A percentile compares a stretch with the other conserved stretches of the same genome.
Conservation (phyloP, 2,888 invertebrate species). For the Agonopterix heracliana region DNA sequence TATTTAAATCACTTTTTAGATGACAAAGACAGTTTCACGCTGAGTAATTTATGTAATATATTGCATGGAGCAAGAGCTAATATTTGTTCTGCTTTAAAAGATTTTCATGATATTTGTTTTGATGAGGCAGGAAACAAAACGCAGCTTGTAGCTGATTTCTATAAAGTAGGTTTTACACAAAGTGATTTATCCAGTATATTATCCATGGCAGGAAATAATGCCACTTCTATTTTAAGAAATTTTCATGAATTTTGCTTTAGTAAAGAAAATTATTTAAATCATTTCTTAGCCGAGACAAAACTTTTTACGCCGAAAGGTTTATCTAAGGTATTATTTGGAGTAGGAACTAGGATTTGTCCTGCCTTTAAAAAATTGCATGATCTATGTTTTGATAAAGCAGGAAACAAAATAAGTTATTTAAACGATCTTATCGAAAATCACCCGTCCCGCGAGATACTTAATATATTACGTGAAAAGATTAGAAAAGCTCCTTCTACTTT, state of each 20-base stretch:
- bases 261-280: conserved; percentile 28
- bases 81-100: conserved; percentile 30
- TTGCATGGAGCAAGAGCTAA: conserved; percentile 28
- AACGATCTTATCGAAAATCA: conserved; percentile 25
- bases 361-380: conserved; percentile 24
- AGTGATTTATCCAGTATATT: conserved; percentile 30
- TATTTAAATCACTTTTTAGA: conserved; percentile 22
- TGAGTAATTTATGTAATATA: conserved; percentile 25
- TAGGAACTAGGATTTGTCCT: conserved; percentile 22
- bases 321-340: conserved; percentile 23
- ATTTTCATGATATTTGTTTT: conserved; percentile 30
- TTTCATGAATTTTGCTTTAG: conserved; percentile 31
- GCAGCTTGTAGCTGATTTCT: conserved; percentile 26
- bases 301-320: conserved; percentile 29
- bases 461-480: conserved; percentile 5
- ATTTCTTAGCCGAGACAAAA: conserved; percentile 23
- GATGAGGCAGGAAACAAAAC: conserved; percentile 29
- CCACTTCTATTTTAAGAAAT: conserved; percentile 26
- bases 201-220: conserved; percentile 29
- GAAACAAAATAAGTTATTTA: conserved; percentile 31
- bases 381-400: conserved; percentile 31
- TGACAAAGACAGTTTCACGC: conserved; percentile 17
- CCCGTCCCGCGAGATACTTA: too few species aligned
- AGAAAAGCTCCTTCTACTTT: not conserved
- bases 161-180: conserved; percentile 17